Evolutionary conservation across 2,113 vertebrate species (phyloP), one percentile per base, ranked within the genome.

Genomic region (Pachyramphus minor): DNA sequence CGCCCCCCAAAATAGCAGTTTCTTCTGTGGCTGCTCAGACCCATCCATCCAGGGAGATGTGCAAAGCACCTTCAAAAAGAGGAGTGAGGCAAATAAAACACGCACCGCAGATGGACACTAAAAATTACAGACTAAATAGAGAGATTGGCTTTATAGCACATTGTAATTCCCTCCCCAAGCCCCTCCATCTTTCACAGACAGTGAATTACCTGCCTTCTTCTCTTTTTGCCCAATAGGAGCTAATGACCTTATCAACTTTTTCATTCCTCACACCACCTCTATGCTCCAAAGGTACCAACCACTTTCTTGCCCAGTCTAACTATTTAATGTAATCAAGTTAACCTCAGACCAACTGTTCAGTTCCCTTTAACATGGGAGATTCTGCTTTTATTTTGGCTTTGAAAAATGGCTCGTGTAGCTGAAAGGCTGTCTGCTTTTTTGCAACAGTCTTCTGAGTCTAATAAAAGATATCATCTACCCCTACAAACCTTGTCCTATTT

Each of bases 201-300:
- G 55, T 64, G 60, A 92, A 93, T 93, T 81, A 90, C 39, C 60
- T 77, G 45, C 59, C 56, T 84, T 92, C 63, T 83, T 77, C 52
- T 69, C 45, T 89, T 94, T 94, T 75, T 90, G 22, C 93, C 92
- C 37, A 11, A 56, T 60, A 92, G 64, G 73, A 89, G 22, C 60
- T 86, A 89, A 89, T 88, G 84, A 92, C 86, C 89, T 96, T 87
- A 78, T 84, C 80, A 92, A 49, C 79, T 84, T 92, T 77, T 74
- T 69, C 82, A 47, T 80, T 85, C 62, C 58, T 89, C 17, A 44
- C 45, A 84, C 21, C 14, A 35, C 55, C 81, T 42, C 12, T 42
- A 19, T 8, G 11, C 60, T 95, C 86, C 30, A 42, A 59, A 68
- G 77, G 84, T 78, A 68, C 66, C 47, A 47, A 68, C 8, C 17